Conservation (phyloP, 2,113 vertebrate genomes). For the Rhinolophus sinicus region DNA sequence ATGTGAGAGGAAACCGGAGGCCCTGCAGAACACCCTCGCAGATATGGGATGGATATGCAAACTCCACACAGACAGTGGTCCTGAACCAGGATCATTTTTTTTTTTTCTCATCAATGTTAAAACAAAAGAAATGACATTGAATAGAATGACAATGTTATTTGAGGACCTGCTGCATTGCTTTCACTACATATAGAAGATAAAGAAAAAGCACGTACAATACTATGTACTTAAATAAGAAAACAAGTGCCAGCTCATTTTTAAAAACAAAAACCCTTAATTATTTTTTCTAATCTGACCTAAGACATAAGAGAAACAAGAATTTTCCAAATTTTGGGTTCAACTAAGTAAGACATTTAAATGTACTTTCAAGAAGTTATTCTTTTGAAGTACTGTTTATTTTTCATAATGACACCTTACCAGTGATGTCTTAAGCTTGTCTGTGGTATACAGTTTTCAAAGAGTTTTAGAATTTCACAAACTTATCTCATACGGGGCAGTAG, state of each 20-base stretch:
- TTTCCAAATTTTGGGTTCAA: neutral
- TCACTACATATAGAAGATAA: neutral
- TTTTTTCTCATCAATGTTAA: neutral
- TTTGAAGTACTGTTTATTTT: neutral
- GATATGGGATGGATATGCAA: neutral
- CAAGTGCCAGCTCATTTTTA: neutral
- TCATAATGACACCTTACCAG: neutral
- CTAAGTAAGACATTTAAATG: conserved; percentile 13
- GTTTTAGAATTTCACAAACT: neutral
- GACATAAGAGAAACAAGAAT: neutral
- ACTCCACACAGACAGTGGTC: neutral
- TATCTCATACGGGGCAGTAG: neutral
- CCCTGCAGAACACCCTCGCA: too few relatives aligned
- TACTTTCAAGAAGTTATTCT: neutral
- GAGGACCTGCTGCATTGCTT: neutral
- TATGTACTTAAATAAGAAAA: neutral
- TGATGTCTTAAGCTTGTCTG: neutral
- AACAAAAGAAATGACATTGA: neutral
- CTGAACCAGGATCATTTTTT: neutral
- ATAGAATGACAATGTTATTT: neutral
- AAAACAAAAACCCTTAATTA: neutral
- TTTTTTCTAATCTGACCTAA: neutral
- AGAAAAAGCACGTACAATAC: neutral
- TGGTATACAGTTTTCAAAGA: neutral
- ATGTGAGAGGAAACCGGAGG: neutral